Conservation (phyloP, 2,797 vertebrate genomes). For the Enteromius mattozi region DNA sequence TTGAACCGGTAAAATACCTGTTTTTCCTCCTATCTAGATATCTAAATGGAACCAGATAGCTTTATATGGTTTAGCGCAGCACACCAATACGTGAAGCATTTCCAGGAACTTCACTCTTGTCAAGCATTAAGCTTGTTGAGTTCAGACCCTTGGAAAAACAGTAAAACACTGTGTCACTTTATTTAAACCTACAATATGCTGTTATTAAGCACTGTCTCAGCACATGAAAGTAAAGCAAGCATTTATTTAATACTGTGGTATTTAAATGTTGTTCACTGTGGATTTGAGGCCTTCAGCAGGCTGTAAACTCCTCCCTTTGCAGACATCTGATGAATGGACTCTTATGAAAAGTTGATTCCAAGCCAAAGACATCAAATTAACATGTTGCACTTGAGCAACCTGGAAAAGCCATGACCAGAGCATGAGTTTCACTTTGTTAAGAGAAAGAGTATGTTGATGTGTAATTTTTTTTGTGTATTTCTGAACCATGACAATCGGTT, state of each 20-base stretch:
- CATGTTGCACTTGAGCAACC: not conserved
- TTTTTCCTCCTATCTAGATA: not conserved
- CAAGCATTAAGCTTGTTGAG: not conserved
- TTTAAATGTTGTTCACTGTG: constrained; percentile 4
- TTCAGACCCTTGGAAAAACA: not conserved
- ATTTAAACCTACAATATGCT: not conserved
- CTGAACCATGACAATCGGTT: not conserved
- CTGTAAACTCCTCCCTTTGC: not conserved
- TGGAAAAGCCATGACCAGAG: too few relatives aligned
- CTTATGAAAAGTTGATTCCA: not conserved
- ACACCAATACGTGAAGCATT: not conserved
- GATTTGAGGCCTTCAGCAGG: constrained; percentile 5
- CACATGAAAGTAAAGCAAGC: not conserved
- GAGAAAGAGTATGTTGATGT: not conserved
- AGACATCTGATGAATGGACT: constrained; percentile 6
- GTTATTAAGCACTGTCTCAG: not conserved
- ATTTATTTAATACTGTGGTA: not conserved
- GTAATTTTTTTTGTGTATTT: not conserved
- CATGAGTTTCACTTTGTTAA: not conserved
- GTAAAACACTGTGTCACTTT: not conserved
- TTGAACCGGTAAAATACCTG: not conserved
- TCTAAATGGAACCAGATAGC: not conserved
- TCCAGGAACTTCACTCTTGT: not conserved
- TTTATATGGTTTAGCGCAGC: constrained; percentile 14
- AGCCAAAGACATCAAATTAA: not conserved